Evolutionary conservation across 2,888 invertebrate species (phyloP), one percentile per base, ranked within the genome.

Genomic region (Neuroscelio doddi): DNA sequence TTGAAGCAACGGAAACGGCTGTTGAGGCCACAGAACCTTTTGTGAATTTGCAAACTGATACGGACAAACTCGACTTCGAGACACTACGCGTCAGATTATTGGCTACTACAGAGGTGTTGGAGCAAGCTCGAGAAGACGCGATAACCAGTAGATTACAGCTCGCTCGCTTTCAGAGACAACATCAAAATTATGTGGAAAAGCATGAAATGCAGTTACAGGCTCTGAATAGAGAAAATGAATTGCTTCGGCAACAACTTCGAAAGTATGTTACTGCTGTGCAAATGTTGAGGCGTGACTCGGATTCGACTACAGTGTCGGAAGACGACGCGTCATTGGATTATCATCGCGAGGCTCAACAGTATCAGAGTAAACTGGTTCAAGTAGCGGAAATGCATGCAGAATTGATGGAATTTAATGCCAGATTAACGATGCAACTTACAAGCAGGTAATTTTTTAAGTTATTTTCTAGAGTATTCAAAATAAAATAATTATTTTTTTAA

Each of bases 321-420:
- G 84, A 85, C 36, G 80, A 84, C 64, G 70, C 77, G 9, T 65
- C 81, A 3, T 64, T 80, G 21, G 87, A 88, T 80, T 87, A 87
- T 75, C 88, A 87, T 68, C 89, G 89, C 59, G 94, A 95, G 85
- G 91, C 92, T 14, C 89, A 88, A 74, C 90, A 93, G 69, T 96
- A 93, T 85, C 94, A 96, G 84, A 90, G 88, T 75, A 96, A 96
- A 86, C 87, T 96, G 41, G 92, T 95, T 52, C 95, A 95, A 89
- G 94, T 96, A 0, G 95, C 96, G 1, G 94, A 96, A 86, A 96
- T 96, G 96, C 96, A 96, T 78, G 95, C 94, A 0, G 96, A 96
- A 81, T 86, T 96, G 47, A 94, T 96, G 93, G 95, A 96, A 83
- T 94, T 96, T 76, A 96, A 96, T 85, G 92, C 93, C 52, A 87